Conservation (phyloP, 2,888 invertebrate genomes). For the Petrophora chlorosata region DNA sequence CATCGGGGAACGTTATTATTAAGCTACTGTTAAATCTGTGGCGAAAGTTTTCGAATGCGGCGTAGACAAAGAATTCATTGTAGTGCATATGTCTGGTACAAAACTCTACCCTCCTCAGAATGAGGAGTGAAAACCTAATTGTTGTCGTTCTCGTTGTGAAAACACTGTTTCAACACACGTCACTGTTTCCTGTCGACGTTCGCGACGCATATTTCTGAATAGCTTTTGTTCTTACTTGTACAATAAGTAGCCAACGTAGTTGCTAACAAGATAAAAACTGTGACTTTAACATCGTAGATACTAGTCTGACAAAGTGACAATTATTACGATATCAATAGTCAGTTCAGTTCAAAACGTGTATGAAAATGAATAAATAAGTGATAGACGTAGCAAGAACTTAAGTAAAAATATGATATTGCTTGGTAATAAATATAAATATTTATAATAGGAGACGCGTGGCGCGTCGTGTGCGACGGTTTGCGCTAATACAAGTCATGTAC, state of each 20-base stretch:
- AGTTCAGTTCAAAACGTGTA: constrained; percentile 1
- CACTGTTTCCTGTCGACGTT: constrained; percentile 65
- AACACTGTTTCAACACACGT: constrained; percentile 75
- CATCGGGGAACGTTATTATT: constrained; percentile 43
- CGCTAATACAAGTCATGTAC: constrained; percentile 44
- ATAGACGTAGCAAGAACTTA: constrained; percentile 19
- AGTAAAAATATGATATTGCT: constrained; percentile 24
- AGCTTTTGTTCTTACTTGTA: constrained; percentile 78
- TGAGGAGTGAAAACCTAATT: constrained; percentile 73
- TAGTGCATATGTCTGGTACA: constrained; percentile 54
- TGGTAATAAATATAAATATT: constrained; percentile 44
- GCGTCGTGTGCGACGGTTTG: constrained; percentile 52
- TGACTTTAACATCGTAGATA: not conserved
- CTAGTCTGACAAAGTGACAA: not conserved
- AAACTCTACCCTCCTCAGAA: constrained; percentile 72
- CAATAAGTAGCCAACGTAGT: constrained; percentile 60
- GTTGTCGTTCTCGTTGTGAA: constrained; percentile 63
- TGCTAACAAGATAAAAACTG: constrained; percentile 48
- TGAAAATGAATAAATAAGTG: constrained; percentile 5
- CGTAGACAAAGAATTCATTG: constrained; percentile 60
- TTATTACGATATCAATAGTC: constrained; percentile 8
- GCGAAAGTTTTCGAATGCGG: constrained; percentile 52
- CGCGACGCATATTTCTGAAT: constrained; percentile 73
- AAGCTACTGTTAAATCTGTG: constrained; percentile 21
- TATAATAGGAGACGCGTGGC: constrained; percentile 55